These are phyloP conservation scores for Oligia strigilis DNA, from an alignment of 2,888 invertebrate genomes.

Conservation along the genomic window DNA sequence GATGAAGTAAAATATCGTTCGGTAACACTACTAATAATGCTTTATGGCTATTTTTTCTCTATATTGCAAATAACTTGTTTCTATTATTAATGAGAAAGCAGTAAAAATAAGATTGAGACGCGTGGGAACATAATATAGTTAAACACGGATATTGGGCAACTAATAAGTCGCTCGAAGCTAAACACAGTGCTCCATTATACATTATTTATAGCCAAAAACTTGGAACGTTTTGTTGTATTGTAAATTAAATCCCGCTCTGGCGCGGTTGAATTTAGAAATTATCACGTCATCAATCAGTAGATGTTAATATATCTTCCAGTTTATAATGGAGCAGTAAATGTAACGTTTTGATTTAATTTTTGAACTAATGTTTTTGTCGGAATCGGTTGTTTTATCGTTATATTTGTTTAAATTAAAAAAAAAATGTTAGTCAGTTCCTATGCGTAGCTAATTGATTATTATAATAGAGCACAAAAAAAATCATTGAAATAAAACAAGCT, in stretches of 20 bases:
- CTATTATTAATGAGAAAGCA: conserved; percentile 67
- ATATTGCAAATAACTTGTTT: conserved; percentile 68
- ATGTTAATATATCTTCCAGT: conserved; percentile 50
- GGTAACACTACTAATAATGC: conserved; percentile 54
- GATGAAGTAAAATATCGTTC: conserved; percentile 46
- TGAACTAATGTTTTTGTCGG: neutral
- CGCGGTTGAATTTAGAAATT: conserved; percentile 65
- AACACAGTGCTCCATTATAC: conserved; percentile 69
- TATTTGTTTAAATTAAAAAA: neutral
- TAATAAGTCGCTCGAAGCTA: conserved; percentile 71
- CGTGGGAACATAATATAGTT: conserved; percentile 71
- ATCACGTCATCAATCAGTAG: conserved; percentile 68
- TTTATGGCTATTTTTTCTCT: conserved; percentile 59
- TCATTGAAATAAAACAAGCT: neutral
- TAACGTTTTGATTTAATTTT: conserved; percentile 50
- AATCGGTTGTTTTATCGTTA: neutral
- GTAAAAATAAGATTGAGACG: conserved; percentile 67
- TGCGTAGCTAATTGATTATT: neutral
- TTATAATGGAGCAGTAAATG: conserved; percentile 59
- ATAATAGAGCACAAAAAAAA: neutral
- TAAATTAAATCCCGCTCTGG: conserved; percentile 70
- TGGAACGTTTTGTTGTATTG: conserved; percentile 66
- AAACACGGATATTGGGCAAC: conserved; percentile 69
- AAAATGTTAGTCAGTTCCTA: neutral
- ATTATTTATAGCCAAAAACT: conserved; percentile 72